Conservation (phyloP, 1,140 invertebrate genomes). For the Drosophila mauritiana region DNA sequence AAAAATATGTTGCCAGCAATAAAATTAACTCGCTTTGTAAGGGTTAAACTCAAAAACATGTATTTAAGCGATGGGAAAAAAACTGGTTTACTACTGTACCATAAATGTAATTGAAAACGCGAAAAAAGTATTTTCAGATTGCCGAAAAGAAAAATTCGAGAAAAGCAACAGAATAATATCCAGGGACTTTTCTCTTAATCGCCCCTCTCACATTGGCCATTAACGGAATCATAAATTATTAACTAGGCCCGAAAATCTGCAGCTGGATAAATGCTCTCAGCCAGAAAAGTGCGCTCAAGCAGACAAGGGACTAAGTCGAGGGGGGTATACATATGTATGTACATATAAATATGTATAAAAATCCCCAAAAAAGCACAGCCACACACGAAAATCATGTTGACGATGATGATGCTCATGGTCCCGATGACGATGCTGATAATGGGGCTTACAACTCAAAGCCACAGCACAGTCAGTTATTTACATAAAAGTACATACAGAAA, state of each 20-base stretch:
- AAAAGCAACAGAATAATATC: constrained; percentile 10
- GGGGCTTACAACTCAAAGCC: constrained; percentile 43
- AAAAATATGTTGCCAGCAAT: constrained; percentile 44
- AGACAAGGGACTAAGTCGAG: constrained; percentile 20
- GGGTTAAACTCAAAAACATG: neutral
- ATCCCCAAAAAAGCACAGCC: constrained; percentile 17
- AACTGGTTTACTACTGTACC: constrained; percentile 1
- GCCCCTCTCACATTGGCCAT: constrained; percentile 40
- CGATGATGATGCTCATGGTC: constrained; percentile 11
- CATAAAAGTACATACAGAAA: constrained; percentile 42
- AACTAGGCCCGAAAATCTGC: constrained; percentile 57
- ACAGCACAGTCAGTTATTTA: constrained; percentile 39
- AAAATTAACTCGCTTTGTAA: constrained; percentile 37
- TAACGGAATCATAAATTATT: constrained; percentile 62
- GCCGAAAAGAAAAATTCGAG: neutral
- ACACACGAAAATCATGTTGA: constrained; percentile 22
- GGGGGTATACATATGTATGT: constrained; percentile 17
- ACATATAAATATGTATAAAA: neutral
- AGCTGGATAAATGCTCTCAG: constrained; percentile 61
- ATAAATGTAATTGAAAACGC: constrained; percentile 20
- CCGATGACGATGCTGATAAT: constrained; percentile 33
- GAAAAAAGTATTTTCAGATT: neutral
- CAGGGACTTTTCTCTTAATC: constrained; percentile 33
- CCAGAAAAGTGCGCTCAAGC: constrained; percentile 56
- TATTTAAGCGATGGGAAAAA: neutral